Evolutionary conservation across 2,888 invertebrate species (phyloP).

Genomic region (Iselma pallidipennis): DNA sequence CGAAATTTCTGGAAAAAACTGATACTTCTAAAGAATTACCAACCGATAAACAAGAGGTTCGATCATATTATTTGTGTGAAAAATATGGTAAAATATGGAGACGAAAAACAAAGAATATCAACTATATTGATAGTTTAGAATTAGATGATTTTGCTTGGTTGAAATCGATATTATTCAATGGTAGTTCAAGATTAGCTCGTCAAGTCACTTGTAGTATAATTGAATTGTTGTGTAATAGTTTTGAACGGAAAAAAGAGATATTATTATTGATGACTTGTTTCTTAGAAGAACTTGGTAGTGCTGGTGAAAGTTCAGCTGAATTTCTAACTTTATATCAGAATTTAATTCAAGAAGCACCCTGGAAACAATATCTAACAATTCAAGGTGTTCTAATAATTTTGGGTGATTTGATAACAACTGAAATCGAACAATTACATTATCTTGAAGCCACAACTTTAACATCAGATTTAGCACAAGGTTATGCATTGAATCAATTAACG

Average conservation of each 20-base stretch:
- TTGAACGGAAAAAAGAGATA: slow-evolving; percentile 71
- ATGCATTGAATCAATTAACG: slow-evolving; percentile 83
- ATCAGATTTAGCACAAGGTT: slow-evolving; percentile 92
- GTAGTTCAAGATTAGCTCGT: slow-evolving; percentile 85
- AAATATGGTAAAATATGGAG: slow-evolving; percentile 78
- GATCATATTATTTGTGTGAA: slow-evolving; percentile 67
- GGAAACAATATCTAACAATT: slow-evolving; percentile 92
- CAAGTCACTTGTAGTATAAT: slow-evolving; percentile 89
- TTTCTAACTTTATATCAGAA: slow-evolving; percentile 86
- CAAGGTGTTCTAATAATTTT: slow-evolving; percentile 83
- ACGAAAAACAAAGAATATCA: slow-evolving; percentile 40
- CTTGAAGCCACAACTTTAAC: slow-evolving; percentile 92
- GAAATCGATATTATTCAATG: slow-evolving; percentile 89
- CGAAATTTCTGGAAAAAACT: slow-evolving; percentile 61
- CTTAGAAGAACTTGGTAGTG: slow-evolving; percentile 80
- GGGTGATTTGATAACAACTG: slow-evolving; percentile 83
- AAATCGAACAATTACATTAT: slow-evolving; percentile 85
- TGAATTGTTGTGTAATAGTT: slow-evolving; percentile 75
- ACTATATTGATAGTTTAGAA: slow-evolving; percentile 60
- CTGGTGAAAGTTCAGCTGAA: slow-evolving; percentile 92
- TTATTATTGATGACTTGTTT: slow-evolving; percentile 87
- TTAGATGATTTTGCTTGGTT: slow-evolving; percentile 81
- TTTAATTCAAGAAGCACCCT: slow-evolving; percentile 82
- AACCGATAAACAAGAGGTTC: slow-evolving; percentile 42
- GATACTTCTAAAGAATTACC: slow-evolving; percentile 41